Evolutionary conservation across 2,888 invertebrate species (phyloP).

Genomic region (Sturmia bella): DNA sequence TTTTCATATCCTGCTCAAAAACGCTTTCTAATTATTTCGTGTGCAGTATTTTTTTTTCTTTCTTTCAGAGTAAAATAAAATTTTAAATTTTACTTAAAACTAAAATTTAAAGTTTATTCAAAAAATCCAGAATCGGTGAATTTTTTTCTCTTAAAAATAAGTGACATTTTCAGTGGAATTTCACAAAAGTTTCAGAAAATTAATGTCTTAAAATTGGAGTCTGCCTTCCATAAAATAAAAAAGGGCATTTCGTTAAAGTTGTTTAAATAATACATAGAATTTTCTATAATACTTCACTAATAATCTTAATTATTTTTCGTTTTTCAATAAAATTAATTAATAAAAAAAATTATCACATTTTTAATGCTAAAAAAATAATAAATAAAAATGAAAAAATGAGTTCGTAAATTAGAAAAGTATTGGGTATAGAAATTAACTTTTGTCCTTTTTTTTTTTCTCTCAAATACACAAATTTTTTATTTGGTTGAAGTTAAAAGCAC

Average conservation of each 20-base stretch:
- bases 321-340: slow-evolving; percentile 42
- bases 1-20: background rate
- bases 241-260: slow-evolving; percentile 23
- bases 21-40: too few relatives aligned
- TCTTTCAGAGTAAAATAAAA: slow-evolving; percentile 39
- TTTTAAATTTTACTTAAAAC: slow-evolving; percentile 52
- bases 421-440: background rate
- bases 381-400: slow-evolving; percentile 48
- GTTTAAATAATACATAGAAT: slow-evolving; percentile 61
- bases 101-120: slow-evolving; percentile 60
- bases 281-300: slow-evolving; percentile 63
- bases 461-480: too few relatives aligned
- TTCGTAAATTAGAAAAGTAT: slow-evolving; percentile 3
- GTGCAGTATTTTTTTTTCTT: background rate
- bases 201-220: slow-evolving; percentile 8
- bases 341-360: slow-evolving; percentile 65
- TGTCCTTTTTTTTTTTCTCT: background rate
- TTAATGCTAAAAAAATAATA: slow-evolving; percentile 62
- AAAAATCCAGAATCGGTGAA: slow-evolving; percentile 43
- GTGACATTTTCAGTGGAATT: slow-evolving; percentile 41
- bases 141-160: slow-evolving; percentile 28
- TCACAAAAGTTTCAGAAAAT: slow-evolving; percentile 18
- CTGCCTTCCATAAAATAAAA: background rate
- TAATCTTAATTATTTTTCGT: slow-evolving; percentile 28
- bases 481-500: too few relatives aligned